Base-by-base conservation (phyloP, 2,797 vertebrate genomes). In the Eremophila alpestris region DNA sequence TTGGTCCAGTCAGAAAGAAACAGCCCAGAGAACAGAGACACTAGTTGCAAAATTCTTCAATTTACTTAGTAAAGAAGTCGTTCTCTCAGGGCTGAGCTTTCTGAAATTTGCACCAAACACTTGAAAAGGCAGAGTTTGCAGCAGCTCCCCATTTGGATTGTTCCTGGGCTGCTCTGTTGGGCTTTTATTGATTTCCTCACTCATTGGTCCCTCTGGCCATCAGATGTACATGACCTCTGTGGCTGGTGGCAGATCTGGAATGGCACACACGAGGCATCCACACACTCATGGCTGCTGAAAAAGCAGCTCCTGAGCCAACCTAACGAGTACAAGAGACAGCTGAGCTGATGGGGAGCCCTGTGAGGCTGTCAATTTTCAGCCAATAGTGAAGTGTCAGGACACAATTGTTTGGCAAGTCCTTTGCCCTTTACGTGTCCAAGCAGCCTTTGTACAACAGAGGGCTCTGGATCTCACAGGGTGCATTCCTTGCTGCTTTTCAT, bases 391-490 rank as follows among this genome's bases (percentile, higher is more conserved):
- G 94, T 96, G 96, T 95, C 70, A 84, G 90, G 67, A 93, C 95
- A 83, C 73, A 91, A 70, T 16, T 79, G 81, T 96, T 96, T 97
- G 96, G 95, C 96, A 96, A 93, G 90, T 45, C 87, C 94, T 95
- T 95, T 95, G 87, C 90, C 83, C 94, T 96, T 94, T 90, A 94
- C 32, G 95, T 95, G 94, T 97, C 78, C 83, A 74, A 73, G 78
- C 67, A 13, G 77, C 80, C 65, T 91, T 75, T 32, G 58, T 16
- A 38, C 21, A 21, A 56, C 5, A 7, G 43, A 67, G 22, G 49
- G 90, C 77, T 32, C 64, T 92, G 88, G 29, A 64, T 71, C 43
- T 86, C 88, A 75, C 48, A 77, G 75, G 75, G 64, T 88, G 24
- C 38, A 38, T 73, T 52, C 73, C 77, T 80, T 3, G 1, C 62